Percentiles rank a stretch among this genome's conserved stretches.
Evolutionary conservation across 2,113 vertebrate species (phyloP).

Genomic region (Octodon degus): DNA sequence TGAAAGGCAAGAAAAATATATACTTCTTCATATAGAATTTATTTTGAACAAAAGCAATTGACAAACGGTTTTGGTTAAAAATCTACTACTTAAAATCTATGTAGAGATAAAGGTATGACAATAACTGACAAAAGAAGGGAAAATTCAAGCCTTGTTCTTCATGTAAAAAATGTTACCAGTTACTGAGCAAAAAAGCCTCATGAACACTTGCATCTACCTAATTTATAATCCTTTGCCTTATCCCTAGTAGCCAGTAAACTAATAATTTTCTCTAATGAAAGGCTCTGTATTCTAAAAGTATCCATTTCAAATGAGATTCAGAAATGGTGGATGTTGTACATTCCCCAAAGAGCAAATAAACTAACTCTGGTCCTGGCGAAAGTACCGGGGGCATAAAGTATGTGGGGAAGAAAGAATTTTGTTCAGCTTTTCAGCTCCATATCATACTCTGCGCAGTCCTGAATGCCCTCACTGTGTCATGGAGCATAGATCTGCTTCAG

Average conservation of each 20-base stretch:
- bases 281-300: neutral
- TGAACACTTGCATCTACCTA: neutral
- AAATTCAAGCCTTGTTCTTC: constrained; percentile 6
- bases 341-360: constrained; percentile 53
- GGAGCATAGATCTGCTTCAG: constrained; percentile 46
- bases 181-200: neutral
- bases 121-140: neutral
- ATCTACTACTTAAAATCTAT: neutral
- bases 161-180: neutral
- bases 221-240: neutral
- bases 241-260: neutral
- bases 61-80: neutral
- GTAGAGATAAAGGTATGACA: neutral
- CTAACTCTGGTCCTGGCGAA: neutral
- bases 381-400: neutral
- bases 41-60: neutral
- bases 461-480: constrained; percentile 62
- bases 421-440: constrained; percentile 35
- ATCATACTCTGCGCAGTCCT: constrained; percentile 56
- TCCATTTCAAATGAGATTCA: constrained; percentile 12
- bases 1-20: neutral
- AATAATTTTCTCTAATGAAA: neutral
- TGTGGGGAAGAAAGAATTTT: neutral
- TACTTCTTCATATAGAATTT: neutral
- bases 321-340: neutral